Conservation (phyloP, 2,797 vertebrate species). For the Bradypodion ventrale region DNA sequence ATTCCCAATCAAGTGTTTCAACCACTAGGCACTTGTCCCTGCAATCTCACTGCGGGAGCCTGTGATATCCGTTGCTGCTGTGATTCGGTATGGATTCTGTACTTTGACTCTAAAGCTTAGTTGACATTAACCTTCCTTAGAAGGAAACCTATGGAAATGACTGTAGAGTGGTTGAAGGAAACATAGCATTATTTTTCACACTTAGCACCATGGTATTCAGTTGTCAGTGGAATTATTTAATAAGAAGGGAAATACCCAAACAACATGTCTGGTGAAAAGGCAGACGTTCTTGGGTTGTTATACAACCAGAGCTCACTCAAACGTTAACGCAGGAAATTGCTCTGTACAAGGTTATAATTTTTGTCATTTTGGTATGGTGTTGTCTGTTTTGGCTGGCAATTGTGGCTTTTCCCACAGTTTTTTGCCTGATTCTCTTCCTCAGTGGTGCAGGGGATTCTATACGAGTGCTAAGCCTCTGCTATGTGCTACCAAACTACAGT, state of each 20-base stretch:
- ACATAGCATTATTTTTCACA: neutral
- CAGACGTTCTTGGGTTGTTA: neutral
- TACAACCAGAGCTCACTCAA: too few species aligned
- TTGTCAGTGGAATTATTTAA: neutral
- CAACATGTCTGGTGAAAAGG: neutral
- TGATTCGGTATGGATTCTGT: slow-evolving; percentile 80
- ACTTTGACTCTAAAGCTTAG: neutral
- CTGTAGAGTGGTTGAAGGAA: neutral
- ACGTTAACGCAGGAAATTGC: neutral
- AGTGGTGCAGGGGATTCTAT: neutral
- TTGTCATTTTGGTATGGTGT: neutral
- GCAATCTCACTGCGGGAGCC: slow-evolving; percentile 81
- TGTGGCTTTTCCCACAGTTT: neutral
- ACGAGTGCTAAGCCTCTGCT: too few species aligned
- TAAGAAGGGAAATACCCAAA: neutral
- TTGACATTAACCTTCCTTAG: neutral
- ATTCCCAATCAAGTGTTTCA: slow-evolving; percentile 89
- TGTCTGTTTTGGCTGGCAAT: neutral
- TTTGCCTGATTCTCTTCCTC: neutral
- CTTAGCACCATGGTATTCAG: too few species aligned
- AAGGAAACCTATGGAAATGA: neutral
- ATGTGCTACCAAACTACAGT: neutral
- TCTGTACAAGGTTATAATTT: neutral
- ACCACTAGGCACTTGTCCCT: slow-evolving; percentile 91
- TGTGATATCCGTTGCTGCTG: slow-evolving; percentile 94